Conservation (phyloP, 2,888 invertebrate genomes). For the Balanococcus diminutus region DNA sequence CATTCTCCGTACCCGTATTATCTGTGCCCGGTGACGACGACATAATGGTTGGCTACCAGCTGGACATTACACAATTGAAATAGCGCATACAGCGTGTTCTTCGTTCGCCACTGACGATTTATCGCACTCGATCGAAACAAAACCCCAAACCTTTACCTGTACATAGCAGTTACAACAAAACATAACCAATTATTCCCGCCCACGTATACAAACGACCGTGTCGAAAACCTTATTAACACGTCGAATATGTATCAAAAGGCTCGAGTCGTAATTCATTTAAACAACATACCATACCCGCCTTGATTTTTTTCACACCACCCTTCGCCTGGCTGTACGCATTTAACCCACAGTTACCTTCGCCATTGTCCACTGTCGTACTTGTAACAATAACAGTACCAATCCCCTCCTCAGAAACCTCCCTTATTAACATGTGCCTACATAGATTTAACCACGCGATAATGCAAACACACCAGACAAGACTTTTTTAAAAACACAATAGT, state of each 20-base stretch:
- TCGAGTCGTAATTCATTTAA: not conserved
- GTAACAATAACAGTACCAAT: not conserved
- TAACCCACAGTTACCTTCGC: not conserved
- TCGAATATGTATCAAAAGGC: slow-evolving; percentile 3
- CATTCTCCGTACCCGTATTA: slow-evolving; percentile 57
- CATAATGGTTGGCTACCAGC: not conserved
- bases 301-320: not conserved
- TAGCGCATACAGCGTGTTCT: not conserved
- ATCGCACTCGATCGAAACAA: not conserved
- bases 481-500: not conserved
- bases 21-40: slow-evolving; percentile 3
- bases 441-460: not conserved
- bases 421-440: not conserved
- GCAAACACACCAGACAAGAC: not conserved
- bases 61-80: not conserved
- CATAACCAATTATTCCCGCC: not conserved
- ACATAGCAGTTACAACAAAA: not conserved
- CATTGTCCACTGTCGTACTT: not conserved
- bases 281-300: not conserved
- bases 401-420: not conserved
- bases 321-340: not conserved
- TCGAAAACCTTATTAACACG: slow-evolving; percentile 26
- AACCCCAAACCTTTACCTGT: not conserved
- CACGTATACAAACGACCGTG: slow-evolving; percentile 20
- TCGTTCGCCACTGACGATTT: not conserved